Conservation (phyloP, 2,113 vertebrate species). For the Misgurnus mizolepis region DNA sequence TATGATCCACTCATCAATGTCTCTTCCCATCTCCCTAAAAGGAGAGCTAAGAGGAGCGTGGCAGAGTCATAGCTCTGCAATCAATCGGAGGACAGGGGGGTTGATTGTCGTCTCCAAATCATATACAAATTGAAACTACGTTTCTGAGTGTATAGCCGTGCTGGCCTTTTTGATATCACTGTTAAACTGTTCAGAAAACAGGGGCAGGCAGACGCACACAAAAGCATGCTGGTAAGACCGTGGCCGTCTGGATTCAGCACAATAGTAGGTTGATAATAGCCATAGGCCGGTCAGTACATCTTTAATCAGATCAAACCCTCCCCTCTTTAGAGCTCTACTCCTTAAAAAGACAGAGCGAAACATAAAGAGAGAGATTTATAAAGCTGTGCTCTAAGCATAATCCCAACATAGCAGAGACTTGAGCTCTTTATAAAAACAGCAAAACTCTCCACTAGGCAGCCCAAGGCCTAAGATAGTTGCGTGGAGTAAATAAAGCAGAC, state of each 20-base stretch:
- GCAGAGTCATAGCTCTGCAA: conserved; percentile 48
- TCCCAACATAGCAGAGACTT: conserved; percentile 28
- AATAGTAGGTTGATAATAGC: conserved; percentile 42
- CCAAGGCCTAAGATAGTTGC: conserved; percentile 19
- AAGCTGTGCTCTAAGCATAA: conserved; percentile 49
- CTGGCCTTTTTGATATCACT: conserved; percentile 66
- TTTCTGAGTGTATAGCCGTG: conserved; percentile 68
- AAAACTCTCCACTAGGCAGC: conserved; percentile 14
- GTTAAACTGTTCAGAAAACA: conserved; percentile 61
- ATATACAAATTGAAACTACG: conserved; percentile 74
- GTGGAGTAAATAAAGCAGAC: conserved; percentile 36
- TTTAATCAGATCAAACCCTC: conserved; percentile 45
- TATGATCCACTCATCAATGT: conserved; percentile 15
- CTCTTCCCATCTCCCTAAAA: conserved; percentile 28
- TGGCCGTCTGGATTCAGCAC: conserved; percentile 26
- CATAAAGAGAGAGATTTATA: conserved; percentile 25
- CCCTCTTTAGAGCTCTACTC: conserved; percentile 10
- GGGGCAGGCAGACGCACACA: background rate
- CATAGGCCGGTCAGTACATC: conserved; percentile 31
- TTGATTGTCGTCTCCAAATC: conserved; percentile 73
- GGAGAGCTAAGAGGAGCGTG: background rate
- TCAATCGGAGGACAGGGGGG: conserved; percentile 28
- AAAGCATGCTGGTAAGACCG: conserved; percentile 29
- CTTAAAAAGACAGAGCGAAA: conserved; percentile 13
- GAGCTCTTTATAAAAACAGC: conserved; percentile 29